phyloP scores from a whole-genome alignment of 2,797 vertebrate species.

The Lutjanus argentimaculatus region DNA sequence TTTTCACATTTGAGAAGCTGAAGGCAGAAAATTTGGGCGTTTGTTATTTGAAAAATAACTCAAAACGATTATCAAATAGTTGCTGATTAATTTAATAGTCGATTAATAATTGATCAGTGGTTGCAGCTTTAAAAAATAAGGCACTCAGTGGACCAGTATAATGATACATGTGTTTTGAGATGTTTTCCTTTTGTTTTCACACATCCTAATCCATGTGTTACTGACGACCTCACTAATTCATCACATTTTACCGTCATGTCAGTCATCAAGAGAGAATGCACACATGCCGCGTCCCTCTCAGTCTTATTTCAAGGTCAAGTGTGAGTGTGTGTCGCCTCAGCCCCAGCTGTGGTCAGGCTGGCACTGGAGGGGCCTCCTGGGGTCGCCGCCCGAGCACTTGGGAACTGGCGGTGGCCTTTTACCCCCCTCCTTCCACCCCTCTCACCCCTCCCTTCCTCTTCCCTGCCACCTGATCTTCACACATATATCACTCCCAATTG shows the following conservation, averaged over 20 bases:
- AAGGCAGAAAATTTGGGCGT: no score
- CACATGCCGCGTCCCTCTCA: slow-evolving; percentile 42
- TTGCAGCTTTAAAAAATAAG: not conserved
- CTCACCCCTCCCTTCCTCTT: slow-evolving; percentile 31
- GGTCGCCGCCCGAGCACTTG: slow-evolving; percentile 67
- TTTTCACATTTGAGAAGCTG: no score
- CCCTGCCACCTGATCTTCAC: slow-evolving; percentile 83
- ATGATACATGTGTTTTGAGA: not conserved
- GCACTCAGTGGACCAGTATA: not conserved
- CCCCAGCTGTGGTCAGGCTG: slow-evolving; percentile 78
- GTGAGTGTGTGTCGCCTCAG: slow-evolving; percentile 53
- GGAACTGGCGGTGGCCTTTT: slow-evolving; percentile 70
- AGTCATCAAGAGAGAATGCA: slow-evolving; percentile 57
- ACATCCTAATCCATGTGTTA: slow-evolving; percentile 41
- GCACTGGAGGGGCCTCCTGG: slow-evolving; percentile 60
- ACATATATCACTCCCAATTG: slow-evolving; percentile 84
- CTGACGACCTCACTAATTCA: slow-evolving; percentile 60
- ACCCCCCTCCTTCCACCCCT: slow-evolving; percentile 29
- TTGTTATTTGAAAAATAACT: no score
- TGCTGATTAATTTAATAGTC: no score
- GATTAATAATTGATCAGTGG: no score
- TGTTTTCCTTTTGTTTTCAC: slow-evolving; percentile 27
- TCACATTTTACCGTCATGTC: slow-evolving; percentile 61
- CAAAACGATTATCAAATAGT: no score
- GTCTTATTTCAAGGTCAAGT: slow-evolving; percentile 81